Evolutionary conservation across 2,797 vertebrate genomes (phyloP).

Genomic region (Betta splendens): DNA sequence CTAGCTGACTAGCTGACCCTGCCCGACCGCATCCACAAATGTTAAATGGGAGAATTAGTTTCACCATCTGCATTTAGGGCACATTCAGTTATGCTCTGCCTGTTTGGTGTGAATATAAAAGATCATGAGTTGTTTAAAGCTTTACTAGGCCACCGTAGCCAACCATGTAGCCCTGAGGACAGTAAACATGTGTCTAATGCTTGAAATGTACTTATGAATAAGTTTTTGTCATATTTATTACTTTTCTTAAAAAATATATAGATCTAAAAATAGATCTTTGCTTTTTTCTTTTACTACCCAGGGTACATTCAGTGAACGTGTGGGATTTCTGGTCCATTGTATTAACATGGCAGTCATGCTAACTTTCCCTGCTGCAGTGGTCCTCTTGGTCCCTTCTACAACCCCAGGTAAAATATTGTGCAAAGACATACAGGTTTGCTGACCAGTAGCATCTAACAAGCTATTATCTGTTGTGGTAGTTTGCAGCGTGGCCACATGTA

Average conservation of each 20-base stretch:
- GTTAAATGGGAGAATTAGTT: constrained; percentile 53
- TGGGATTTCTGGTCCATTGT: constrained; percentile 81
- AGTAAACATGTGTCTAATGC: constrained; percentile 15
- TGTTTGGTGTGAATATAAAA: constrained; percentile 47
- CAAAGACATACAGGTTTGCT: constrained; percentile 22
- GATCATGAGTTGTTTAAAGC: constrained; percentile 35
- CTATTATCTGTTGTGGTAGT: constrained; percentile 17
- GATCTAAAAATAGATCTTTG: constrained; percentile 9
- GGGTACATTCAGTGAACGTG: constrained; percentile 84
- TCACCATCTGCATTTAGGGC: constrained; percentile 54
- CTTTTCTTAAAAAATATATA: constrained; percentile 16
- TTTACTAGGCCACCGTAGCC: constrained; percentile 44
- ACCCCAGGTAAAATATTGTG: constrained; percentile 84
- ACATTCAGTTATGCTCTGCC: constrained; percentile 39
- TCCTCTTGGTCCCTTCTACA: constrained; percentile 83
- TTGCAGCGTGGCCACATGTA: constrained; percentile 22
- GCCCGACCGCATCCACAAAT: constrained; percentile 38
- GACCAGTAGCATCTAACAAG: constrained; percentile 17
- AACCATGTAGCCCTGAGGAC: constrained; percentile 15
- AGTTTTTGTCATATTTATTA: neutral
- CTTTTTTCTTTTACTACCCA: constrained; percentile 51
- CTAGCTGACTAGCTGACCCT: constrained; percentile 40
- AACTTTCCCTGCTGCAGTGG: constrained; percentile 84
- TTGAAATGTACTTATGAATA: neutral
- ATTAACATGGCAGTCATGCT: constrained; percentile 82